Evolutionary conservation across 2,113 vertebrate species (phyloP), one percentile per base, ranked within the genome.

Genomic region (Lethenteron camtschaticum): DNA sequence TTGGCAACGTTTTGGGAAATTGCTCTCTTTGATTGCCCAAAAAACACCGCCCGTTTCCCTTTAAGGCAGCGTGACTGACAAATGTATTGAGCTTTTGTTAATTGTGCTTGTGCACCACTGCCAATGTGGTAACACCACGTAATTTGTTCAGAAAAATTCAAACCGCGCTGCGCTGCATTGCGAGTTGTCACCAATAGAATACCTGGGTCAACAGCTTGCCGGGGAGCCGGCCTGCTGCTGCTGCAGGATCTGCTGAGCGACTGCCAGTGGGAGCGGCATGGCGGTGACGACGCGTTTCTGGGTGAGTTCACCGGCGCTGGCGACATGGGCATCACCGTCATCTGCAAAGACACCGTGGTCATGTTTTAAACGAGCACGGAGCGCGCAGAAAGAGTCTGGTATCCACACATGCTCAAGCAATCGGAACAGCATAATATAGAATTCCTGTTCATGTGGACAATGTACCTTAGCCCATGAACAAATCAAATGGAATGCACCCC

Each of bases 191-290:
- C 41, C 41, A 41, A 41, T 41, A 41, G 41, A 41, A 41, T 41
- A 41, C 41, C 41, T 41, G 41, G 41, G 41, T 41, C 41, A 41
- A 5, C 41, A 41, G 41, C 74, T 91, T 91, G 71, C 84, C 85
- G 11, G 87, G 70, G 86, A 89, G 55, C 78, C 81, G 0, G 84
- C 78, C 68, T 87, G 76, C 80, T 87, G 86, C 72, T 88, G 82
- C 8, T 85, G 74, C 69, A 90, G 84, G 76, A 91, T 85, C 81
- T 88, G 87, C 78, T 91, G 87, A 71, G 86, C 84, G 68, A 91
- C 82, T 2, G 85, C 83, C 75, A 91, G 78, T 59, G 83, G 88
- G 73, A 89, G 79, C 2, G 88, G 87, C 71, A 91, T 41, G 41
- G 41, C 41, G 41, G 41, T 76, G 3, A 84, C 70, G 73, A 90